Evolutionary conservation across 2,113 vertebrate genomes (phyloP), one percentile per base, ranked within the genome.

Genomic region (Noturus placidus): DNA sequence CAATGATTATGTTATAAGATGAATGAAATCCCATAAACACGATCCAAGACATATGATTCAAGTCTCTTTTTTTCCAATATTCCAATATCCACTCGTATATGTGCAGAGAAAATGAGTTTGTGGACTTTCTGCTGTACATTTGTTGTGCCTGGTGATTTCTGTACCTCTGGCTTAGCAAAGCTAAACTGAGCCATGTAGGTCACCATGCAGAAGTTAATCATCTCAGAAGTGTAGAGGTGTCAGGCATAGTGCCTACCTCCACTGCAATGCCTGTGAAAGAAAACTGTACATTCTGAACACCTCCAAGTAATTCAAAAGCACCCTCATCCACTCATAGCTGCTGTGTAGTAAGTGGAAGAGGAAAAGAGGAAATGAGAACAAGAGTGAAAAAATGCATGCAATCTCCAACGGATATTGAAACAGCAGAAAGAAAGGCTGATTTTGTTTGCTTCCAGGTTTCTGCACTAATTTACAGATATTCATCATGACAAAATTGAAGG

Each of bases 131-230:
- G 0, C 65, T 7, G 22, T 69, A 72, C 15, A 72, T n/a, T 30
- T 57, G 52, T 72, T 42, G 25, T 56, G 20, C 5, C 27, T 22
- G 17, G 61, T 57, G n/a, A 52, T 69, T 80, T 86, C 59, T 80
- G 57, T 7, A 86, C 76, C n/a, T 50, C 72, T 35, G 52, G 30
- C 82, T 15, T 69, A 38, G 35, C 7, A 15, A 27, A 79, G 52
- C 7, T 80, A 35, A 67, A 35, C 57, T 67, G 63, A 65, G 61
- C n/a, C 74, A 69, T 42, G 33, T 56, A 80, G 77, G 33, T 79
- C 74, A 79, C 46, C 82, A 88, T 69, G 59, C 82, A 88, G 57
- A 84, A 19, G n/a, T 86, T 50, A 79, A 52, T 86, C 63, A 30
- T 33, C 52, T 30, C 52, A 85, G 76, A 74, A 38, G 52, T 22